Conservation (phyloP, 2,797 vertebrate genomes). For the Rhabdomys pumilio region DNA sequence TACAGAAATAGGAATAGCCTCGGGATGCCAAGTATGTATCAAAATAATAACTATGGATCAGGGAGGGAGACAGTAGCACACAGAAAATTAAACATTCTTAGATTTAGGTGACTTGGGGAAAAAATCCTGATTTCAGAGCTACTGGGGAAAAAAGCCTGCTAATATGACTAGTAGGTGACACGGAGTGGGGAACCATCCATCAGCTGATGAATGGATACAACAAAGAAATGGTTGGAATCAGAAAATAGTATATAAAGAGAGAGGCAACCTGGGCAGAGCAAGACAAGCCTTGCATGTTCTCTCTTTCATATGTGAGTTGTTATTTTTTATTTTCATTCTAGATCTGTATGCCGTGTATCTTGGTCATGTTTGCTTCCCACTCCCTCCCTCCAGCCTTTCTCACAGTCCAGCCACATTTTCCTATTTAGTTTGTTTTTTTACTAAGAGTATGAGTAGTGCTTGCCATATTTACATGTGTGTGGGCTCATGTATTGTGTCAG, state of each 20-base stretch:
- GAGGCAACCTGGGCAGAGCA: background rate
- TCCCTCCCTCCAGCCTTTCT: background rate
- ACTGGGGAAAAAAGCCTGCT: background rate
- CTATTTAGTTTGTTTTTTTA: background rate
- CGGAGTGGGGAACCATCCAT: too few species aligned
- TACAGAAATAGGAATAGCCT: background rate
- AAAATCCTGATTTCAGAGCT: background rate
- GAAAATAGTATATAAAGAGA: background rate
- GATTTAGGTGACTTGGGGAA: background rate
- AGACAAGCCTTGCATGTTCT: background rate
- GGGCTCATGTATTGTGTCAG: background rate
- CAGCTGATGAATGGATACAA: background rate
- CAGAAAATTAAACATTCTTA: background rate
- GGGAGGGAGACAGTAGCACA: background rate
- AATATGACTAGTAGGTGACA: background rate
- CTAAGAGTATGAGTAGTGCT: background rate
- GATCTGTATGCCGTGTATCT: background rate
- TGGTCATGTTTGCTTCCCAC: too few species aligned
- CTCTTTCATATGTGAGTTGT: background rate
- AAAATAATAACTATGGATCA: background rate
- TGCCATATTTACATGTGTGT: background rate
- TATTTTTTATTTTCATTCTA: conserved; percentile 4
- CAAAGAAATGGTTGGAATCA: background rate
- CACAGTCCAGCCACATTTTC: background rate
- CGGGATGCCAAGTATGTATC: background rate